Evolutionary conservation across 1,140 invertebrate genomes (phyloP).

Genomic region (Sweltsa coloradensis): DNA sequence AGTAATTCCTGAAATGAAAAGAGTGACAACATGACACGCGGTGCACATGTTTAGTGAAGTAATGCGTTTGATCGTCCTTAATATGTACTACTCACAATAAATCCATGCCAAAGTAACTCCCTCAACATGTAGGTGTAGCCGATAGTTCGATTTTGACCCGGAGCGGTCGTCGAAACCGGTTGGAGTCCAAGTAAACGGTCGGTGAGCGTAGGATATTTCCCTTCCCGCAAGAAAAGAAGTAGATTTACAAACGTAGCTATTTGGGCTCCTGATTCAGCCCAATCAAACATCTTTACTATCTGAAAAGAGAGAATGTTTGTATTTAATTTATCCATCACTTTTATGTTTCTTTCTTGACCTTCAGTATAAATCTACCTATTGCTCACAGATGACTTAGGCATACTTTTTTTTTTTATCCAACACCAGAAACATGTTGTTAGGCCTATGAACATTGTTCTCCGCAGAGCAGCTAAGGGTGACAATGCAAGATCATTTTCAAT

Average conservation of each 20-base stretch:
- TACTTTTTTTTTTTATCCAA: too few relatives aligned
- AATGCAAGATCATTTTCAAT: too few relatives aligned
- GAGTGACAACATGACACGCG: not conserved
- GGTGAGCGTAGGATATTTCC: constrained; percentile 42
- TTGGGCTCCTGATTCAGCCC: constrained; percentile 36
- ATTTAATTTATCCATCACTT: too few relatives aligned
- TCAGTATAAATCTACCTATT: too few relatives aligned
- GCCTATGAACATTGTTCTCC: too few relatives aligned
- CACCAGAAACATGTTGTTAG: too few relatives aligned
- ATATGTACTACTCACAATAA: constrained; percentile 38
- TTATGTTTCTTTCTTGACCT: too few relatives aligned
- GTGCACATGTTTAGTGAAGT: not conserved
- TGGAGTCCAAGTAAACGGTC: constrained; percentile 38
- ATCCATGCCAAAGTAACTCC: constrained; percentile 52
- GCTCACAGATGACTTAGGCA: too few relatives aligned
- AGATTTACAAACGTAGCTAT: constrained; percentile 45
- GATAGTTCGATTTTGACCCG: constrained; percentile 34
- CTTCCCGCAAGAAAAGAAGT: constrained; percentile 43
- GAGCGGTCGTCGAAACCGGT: constrained; percentile 31
- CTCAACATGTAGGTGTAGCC: constrained; percentile 47
- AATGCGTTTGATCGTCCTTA: not conserved
- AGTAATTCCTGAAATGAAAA: constrained; percentile 38
- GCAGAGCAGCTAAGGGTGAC: too few relatives aligned
- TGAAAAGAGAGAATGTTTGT: not conserved
- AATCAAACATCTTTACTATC: constrained; percentile 18